Conservation (phyloP, 2,888 invertebrate species). For the Dyspetes luteomarginatus region DNA sequence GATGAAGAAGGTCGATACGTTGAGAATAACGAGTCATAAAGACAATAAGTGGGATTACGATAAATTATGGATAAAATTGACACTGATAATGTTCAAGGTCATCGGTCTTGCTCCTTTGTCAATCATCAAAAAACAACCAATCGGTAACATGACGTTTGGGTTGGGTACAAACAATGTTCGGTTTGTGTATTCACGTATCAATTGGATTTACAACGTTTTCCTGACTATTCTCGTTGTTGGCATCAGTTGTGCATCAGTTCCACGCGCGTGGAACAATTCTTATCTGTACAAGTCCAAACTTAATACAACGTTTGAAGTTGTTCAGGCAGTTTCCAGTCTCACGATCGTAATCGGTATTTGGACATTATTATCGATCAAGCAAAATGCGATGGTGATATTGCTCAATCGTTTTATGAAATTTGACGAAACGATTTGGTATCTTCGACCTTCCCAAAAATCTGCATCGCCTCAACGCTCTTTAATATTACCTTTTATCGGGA, state of each 20-base stretch:
- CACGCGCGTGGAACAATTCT: not conserved
- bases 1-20: not conserved
- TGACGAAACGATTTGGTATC: not conserved
- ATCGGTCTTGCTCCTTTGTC: constrained; percentile 53
- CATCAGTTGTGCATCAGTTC: constrained; percentile 33
- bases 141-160: not conserved
- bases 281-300: not conserved
- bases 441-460: not conserved
- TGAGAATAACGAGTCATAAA: no score
- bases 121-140: not conserved
- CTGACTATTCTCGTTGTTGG: constrained; percentile 5
- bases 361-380: not conserved
- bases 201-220: constrained; percentile 60
- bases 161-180: not conserved
- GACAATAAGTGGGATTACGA: no score
- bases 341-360: constrained; percentile 1
- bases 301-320: constrained; percentile 6
- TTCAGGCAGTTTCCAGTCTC: not conserved
- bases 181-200: constrained; percentile 54
- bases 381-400: not conserved
- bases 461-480: not conserved
- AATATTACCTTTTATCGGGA: not conserved
- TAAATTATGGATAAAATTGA: constrained; percentile 2
- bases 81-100: constrained; percentile 25
- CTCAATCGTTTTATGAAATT: constrained; percentile 25